A percentile compares a stretch with the other conserved stretches of the same genome.
These are phyloP conservation scores for Microctenopoma steveboyesi DNA, from an alignment of 2,797 vertebrate genomes.

Conservation along the genomic window DNA sequence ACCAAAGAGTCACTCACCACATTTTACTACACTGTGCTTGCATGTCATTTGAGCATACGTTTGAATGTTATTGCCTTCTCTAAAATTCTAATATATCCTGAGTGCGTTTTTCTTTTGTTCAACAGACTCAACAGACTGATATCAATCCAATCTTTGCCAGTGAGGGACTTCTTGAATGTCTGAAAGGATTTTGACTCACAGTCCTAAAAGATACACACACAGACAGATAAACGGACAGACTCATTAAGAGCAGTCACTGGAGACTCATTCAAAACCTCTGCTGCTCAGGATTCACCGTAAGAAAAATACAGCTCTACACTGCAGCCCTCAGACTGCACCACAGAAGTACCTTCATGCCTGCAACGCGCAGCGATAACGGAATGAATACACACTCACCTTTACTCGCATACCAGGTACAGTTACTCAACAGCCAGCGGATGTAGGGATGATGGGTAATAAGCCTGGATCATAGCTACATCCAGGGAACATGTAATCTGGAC, in stretches of 20 bases:
- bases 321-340: constrained; percentile 6
- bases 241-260: constrained; percentile 29
- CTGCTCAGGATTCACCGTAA: constrained; percentile 57
- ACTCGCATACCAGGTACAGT: constrained; percentile 7
- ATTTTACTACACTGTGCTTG: background rate
- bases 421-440: constrained; percentile 3
- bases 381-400: constrained; percentile 14
- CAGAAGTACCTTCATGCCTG: constrained; percentile 11
- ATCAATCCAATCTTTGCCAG: constrained; percentile 48
- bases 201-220: constrained; percentile 53
- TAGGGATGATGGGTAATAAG: constrained; percentile 6
- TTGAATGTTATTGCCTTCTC: constrained; percentile 5
- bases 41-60: constrained; percentile 24
- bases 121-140: constrained; percentile 64
- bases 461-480: background rate
- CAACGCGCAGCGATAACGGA: background rate
- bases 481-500: background rate
- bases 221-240: constrained; percentile 36
- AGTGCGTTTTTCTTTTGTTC: constrained; percentile 58
- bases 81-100: constrained; percentile 27
- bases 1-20: background rate
- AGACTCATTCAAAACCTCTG: constrained; percentile 38
- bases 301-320: constrained; percentile 29
- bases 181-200: constrained; percentile 68
- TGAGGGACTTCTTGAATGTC: constrained; percentile 46